Percentiles rank a stretch among this genome's conserved stretches.
Conservation (phyloP, 2,888 invertebrate genomes). For the Drosophila meridiana region DNA sequence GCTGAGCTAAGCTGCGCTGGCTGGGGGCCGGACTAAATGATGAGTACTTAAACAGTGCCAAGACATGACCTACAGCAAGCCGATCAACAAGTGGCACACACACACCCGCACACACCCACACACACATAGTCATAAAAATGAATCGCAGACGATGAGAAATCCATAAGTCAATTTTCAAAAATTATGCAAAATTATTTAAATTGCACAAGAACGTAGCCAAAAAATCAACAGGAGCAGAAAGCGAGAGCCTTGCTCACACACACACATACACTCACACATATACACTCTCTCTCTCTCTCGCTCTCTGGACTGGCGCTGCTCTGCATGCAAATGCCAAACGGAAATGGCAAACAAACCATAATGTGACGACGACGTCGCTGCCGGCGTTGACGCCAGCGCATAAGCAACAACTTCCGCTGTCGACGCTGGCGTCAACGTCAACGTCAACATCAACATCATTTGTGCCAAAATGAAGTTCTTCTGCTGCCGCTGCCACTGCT, state of each 20-base stretch:
- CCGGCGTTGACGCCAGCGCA: slow-evolving; percentile 46
- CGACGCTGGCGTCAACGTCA: slow-evolving; percentile 50
- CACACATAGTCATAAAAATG: slow-evolving; percentile 67
- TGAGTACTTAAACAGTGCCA: slow-evolving; percentile 51
- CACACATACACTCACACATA: neutral
- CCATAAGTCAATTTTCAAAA: slow-evolving; percentile 82
- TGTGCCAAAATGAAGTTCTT: slow-evolving; percentile 67
- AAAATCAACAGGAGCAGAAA: slow-evolving; percentile 69
- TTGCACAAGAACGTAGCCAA: slow-evolving; percentile 73
- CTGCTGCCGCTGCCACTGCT: slow-evolving; percentile 10
- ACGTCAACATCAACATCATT: slow-evolving; percentile 40
- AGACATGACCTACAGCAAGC: slow-evolving; percentile 83
- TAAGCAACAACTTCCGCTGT: slow-evolving; percentile 70
- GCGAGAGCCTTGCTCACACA: slow-evolving; percentile 11
- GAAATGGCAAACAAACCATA: slow-evolving; percentile 81
- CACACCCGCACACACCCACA: slow-evolving; percentile 24
- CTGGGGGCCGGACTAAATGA: slow-evolving; percentile 40
- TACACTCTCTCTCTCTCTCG: neutral
- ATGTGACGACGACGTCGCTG: slow-evolving; percentile 64
- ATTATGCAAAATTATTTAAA: slow-evolving; percentile 85
- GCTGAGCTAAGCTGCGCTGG: neutral
- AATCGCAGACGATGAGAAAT: slow-evolving; percentile 73
- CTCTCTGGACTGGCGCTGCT: slow-evolving; percentile 22
- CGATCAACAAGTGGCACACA: slow-evolving; percentile 72
- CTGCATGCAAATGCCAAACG: slow-evolving; percentile 79